phyloP scores from a whole-genome alignment of 2,888 invertebrate species.

The Andrena haemorrhoa region DNA sequence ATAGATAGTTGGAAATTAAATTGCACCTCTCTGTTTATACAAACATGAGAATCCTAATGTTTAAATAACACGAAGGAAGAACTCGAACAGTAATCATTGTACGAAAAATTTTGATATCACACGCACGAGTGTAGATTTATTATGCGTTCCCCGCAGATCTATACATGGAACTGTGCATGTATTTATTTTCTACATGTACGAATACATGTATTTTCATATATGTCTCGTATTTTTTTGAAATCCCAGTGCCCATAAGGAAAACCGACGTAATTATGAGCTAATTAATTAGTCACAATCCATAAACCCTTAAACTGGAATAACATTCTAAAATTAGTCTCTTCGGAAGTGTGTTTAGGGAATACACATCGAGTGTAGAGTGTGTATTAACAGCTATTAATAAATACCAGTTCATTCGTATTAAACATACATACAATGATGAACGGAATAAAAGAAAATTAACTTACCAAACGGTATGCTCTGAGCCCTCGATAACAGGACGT shows the following conservation, averaged over 20 bases:
- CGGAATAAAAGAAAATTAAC: constrained; percentile 75
- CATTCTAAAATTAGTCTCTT: constrained; percentile 63
- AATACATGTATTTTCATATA: constrained; percentile 47
- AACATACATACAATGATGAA: constrained; percentile 67
- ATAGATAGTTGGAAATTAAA: constrained; percentile 32
- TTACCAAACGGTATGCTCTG: constrained; percentile 82
- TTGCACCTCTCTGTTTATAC: constrained; percentile 15
- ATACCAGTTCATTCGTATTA: constrained; percentile 64
- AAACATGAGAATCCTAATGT: constrained; percentile 13
- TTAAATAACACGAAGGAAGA: constrained; percentile 9
- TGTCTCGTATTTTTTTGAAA: constrained; percentile 40
- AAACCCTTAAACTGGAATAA: constrained; percentile 61
- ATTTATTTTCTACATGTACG: constrained; percentile 31
- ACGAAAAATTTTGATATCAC: constrained; percentile 8
- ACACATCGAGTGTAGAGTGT: constrained; percentile 56
- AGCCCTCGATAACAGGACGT: constrained; percentile 84
- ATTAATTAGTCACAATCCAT: constrained; percentile 72
- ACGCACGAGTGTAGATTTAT: constrained; percentile 10
- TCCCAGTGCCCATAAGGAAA: constrained; percentile 28
- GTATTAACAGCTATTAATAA: constrained; percentile 66
- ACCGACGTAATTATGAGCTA: constrained; percentile 41
- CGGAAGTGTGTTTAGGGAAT: constrained; percentile 49
- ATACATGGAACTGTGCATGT: constrained; percentile 19
- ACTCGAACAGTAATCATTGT: constrained; percentile 22
- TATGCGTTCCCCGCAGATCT: constrained; percentile 13